Evolutionary conservation across 2,888 invertebrate genomes (phyloP), one percentile per base, ranked within the genome.

Genomic region (Eretmocerus hayati): DNA sequence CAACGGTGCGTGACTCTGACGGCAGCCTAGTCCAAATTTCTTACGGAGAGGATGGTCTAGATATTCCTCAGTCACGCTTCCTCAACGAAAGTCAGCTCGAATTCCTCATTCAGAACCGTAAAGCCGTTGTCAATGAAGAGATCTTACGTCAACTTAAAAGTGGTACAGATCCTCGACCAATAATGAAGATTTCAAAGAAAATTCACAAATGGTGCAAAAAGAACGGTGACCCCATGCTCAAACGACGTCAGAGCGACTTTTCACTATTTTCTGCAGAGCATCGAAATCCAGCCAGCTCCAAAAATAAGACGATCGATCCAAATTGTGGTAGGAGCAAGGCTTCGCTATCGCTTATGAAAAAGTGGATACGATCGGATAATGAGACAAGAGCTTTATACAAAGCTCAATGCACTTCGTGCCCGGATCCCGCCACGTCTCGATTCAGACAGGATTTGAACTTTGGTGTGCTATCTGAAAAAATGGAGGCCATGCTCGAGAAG

Each of bases 1-100:
- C 87, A 63, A 97, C 97, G 0, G 99, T 99, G 0, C 79, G 97
- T 54, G 97, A 99, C 67, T 85, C 89, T 50, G 97, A 99, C 70
- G 86, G 87, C 26, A 87, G 87, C 65, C 81, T 99, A 2, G 81
- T 99, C 43, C 97, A 94, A 75, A 80, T 84, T 62, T 63, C 85
- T 16, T 96, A 94, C 62, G 95, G 95, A 2, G 95, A 95, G 75
- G 95, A 95, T 67, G 91, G 91, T 0, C 76, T 91, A 58, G 97
- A 99, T 64, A 85, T 97, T 39, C 75, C 83, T 0, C 91, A 90
- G 69, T 83, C 88, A 1, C 87, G 89, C 58, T 96, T 89, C 69
- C 75, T 99, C 13, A 84, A 81, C 43, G 65, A 80, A 32, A 80
- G 85, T 42, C 87, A 88, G 61, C 74, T 92, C 30, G 75, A 79